Evolutionary conservation across 1,140 invertebrate species (phyloP), one percentile per base, ranked within the genome.

Genomic region (Rhopalosiphum padi): DNA sequence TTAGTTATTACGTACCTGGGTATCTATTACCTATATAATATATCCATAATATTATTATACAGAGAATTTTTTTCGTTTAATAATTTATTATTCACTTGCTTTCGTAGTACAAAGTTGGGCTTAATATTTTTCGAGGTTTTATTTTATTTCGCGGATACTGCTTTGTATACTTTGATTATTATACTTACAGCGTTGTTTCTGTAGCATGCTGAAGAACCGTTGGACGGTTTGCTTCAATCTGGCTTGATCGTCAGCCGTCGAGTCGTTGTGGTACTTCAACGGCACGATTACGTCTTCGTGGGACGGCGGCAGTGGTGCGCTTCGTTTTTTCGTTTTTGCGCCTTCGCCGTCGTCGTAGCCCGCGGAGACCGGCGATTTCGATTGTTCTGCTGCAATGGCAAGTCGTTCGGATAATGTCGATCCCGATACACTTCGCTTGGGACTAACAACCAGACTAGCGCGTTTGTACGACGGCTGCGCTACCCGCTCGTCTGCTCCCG

Each of bases 181-280:
- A 41, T 35, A 86, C 68, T 93, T 21, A 93, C 91, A 93, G 1
- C 18, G 82, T 30, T 51, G 43, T 85, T 55, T 86, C 55, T 93
- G 46, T 41, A 93, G 48, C 91, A 93, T 86, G 41, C 23, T 86
- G 91, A 93, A 93, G n/a, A 93, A 93, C 11, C 91, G 77, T 53
- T 93, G 48, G 35, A 93, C 91, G 35, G 91, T 93, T 6, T 93
- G 82, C n/a, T 93, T 93, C 48, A 93, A 86, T 43, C 46, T 85
- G 6, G 82, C 82, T 30, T 93, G 91, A 8, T 94, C 51, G 46
- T 94, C 82, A 22, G 48, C 41, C 25, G n/a, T 87, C 25, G 53
- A 51, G 7, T 93, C 41, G n/a, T 91, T 53, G n/a, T 83, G 46
- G 51, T 94, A 86, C 15, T 93, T 53, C 48, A 93, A 60, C 46